A percentile compares a stretch with the other conserved stretches of the same genome.
These are phyloP conservation scores for Zygogramma bicolorata DNA, from an alignment of 2,888 invertebrate genomes.

Conservation along the genomic window DNA sequence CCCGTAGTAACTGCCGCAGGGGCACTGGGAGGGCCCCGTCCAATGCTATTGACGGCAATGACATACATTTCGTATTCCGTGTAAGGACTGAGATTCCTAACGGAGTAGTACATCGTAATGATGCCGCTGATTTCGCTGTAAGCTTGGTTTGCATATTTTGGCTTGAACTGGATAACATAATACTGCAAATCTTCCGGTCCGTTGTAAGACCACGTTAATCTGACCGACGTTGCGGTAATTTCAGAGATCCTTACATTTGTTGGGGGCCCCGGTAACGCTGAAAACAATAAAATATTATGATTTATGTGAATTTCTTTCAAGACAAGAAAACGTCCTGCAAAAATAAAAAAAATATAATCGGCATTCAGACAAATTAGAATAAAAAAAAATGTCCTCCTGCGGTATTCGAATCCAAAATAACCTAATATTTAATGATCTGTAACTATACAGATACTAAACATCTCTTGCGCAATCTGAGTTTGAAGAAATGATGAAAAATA, in stretches of 20 bases:
- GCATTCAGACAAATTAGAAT: too few relatives aligned
- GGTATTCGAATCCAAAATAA: too few relatives aligned
- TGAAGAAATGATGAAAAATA: too few relatives aligned
- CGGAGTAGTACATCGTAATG: slow-evolving; percentile 92
- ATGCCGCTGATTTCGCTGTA: slow-evolving; percentile 94
- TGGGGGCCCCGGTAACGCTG: slow-evolving; percentile 93
- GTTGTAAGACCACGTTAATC: slow-evolving; percentile 93
- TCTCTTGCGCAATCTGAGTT: too few relatives aligned
- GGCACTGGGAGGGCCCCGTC: slow-evolving; percentile 89
- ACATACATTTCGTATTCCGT: slow-evolving; percentile 97
- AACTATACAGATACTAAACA: too few relatives aligned
- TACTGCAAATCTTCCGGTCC: slow-evolving; percentile 92
- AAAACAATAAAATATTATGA: slow-evolving; percentile 30
- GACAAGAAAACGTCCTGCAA: background rate
- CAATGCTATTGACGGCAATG: slow-evolving; percentile 94
- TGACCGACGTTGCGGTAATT: slow-evolving; percentile 93
- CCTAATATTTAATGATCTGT: too few relatives aligned
- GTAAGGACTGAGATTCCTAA: slow-evolving; percentile 90
- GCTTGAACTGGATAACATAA: slow-evolving; percentile 97
- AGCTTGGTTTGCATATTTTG: slow-evolving; percentile 91
- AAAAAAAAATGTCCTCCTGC: too few relatives aligned
- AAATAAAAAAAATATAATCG: too few relatives aligned
- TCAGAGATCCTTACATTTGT: slow-evolving; percentile 91
- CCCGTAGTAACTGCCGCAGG: slow-evolving; percentile 94
- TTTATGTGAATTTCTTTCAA: background rate